A percentile compares a stretch with the other conserved stretches of the same genome.
Evolutionary conservation across 2,113 vertebrate genomes (phyloP).

Genomic region (Anguilla japonica): DNA sequence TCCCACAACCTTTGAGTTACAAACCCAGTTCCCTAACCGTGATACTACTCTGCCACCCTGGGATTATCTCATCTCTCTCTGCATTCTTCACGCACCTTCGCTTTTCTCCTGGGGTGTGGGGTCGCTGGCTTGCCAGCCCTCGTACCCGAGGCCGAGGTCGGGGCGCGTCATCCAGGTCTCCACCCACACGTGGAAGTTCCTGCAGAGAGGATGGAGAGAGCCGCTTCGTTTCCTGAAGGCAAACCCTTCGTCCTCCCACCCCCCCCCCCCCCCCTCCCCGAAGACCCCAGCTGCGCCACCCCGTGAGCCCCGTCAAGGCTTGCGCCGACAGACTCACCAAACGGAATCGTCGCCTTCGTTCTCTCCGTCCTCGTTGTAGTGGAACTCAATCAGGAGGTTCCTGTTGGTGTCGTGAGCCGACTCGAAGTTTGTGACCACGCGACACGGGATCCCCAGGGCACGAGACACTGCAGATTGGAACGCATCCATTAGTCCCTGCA

Average conservation of each 20-base stretch:
- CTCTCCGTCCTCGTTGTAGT: constrained; percentile 58
- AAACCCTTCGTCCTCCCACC: neutral
- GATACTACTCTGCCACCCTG: too few relatives aligned
- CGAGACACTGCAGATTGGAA: constrained; percentile 71
- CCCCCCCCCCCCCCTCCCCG: too few relatives aligned
- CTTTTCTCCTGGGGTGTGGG: constrained; percentile 91
- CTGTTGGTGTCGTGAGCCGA: constrained; percentile 83
- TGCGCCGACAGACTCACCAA: neutral
- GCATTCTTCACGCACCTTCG: constrained; percentile 69
- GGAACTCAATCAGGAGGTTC: constrained; percentile 83
- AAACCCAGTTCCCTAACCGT: too few relatives aligned
- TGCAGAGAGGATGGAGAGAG: constrained; percentile 43
- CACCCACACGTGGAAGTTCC: constrained; percentile 95
- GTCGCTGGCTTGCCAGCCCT: constrained; percentile 89
- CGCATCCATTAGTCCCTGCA: constrained; percentile 3
- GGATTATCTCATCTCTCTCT: neutral
- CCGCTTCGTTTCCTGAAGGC: neutral
- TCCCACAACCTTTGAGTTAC: too few relatives aligned
- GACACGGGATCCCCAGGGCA: constrained; percentile 79
- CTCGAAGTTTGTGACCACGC: constrained; percentile 85
- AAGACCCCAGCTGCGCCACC: neutral
- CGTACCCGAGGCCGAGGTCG: constrained; percentile 69
- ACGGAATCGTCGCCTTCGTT: neutral
- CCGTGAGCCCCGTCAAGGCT: neutral
- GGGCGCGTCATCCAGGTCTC: constrained; percentile 91